Percentiles rank a stretch among this genome's conserved stretches.
phyloP scores from a whole-genome alignment of 2,888 invertebrate genomes.

The Plagiodera versicolora region DNA sequence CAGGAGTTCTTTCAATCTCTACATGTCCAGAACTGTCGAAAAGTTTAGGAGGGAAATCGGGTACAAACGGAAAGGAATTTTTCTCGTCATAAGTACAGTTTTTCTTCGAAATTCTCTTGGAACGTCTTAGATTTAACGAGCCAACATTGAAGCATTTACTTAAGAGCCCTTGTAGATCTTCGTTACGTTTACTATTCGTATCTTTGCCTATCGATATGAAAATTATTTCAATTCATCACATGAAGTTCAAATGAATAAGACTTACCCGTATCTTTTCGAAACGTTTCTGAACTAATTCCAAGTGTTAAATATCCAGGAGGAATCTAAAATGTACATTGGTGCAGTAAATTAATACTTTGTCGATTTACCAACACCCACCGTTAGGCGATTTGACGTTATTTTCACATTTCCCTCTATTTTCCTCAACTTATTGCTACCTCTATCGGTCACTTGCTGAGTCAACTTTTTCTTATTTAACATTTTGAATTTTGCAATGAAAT shows the following conservation, averaged over 20 bases:
- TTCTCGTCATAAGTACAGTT: not conserved
- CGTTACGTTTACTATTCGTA: conserved; percentile 18
- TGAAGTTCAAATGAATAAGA: conserved; percentile 8
- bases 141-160: conserved; percentile 20
- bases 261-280: conserved; percentile 26
- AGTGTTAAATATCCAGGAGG: conserved; percentile 28
- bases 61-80: conserved; percentile 1
- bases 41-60: not conserved
- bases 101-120: conserved; percentile 32
- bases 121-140: conserved; percentile 25
- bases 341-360: conserved; percentile 10
- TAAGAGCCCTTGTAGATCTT: conserved; percentile 34
- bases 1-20: conserved; percentile 1
- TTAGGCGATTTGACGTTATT: conserved; percentile 29
- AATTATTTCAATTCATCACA: not conserved
- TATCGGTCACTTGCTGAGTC: conserved; percentile 13
- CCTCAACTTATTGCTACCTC: conserved; percentile 15
- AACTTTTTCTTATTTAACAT: conserved; percentile 18
- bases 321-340: conserved; percentile 26
- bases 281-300: conserved; percentile 27
- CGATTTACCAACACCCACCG: conserved; percentile 25
- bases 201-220: conserved; percentile 13
- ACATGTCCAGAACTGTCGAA: not conserved
- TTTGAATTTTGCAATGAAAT: not conserved
- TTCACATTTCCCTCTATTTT: conserved; percentile 35